A percentile compares a stretch with the other conserved stretches of the same genome.
phyloP scores from a whole-genome alignment of 2,797 vertebrate species.

The Echeneis naucrates region DNA sequence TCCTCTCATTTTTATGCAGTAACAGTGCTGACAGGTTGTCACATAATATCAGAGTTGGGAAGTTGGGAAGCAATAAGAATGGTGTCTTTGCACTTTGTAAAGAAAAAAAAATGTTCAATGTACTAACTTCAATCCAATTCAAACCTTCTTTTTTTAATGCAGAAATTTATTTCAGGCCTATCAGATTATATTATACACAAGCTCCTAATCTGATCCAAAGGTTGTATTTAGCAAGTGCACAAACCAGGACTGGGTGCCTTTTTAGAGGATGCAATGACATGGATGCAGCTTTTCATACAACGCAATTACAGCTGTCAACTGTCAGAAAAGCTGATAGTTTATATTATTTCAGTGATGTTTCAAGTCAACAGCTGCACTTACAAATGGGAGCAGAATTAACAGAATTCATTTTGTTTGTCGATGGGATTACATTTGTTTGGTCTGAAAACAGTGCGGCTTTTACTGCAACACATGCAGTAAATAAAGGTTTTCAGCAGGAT shows the following conservation, averaged over 20 bases:
- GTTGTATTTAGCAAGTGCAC: background rate
- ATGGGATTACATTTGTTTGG: too few species aligned
- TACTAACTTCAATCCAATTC: background rate
- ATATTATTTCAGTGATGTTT: too few species aligned
- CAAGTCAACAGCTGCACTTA: too few species aligned
- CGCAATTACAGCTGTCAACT: too few species aligned
- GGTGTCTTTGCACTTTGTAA: too few species aligned
- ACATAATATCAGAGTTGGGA: conserved; percentile 19
- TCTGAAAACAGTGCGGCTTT: too few species aligned
- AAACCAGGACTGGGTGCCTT: too few species aligned
- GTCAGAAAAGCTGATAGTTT: too few species aligned
- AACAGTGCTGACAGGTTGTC: background rate
- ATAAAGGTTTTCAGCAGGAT: too few species aligned
- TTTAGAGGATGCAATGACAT: too few species aligned
- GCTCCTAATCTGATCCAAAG: background rate
- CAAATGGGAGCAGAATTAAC: background rate
- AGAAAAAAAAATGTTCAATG: background rate
- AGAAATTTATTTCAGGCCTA: background rate
- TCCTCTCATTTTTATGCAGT: background rate
- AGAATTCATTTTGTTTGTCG: too few species aligned
- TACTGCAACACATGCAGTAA: too few species aligned
- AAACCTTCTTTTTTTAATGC: background rate
- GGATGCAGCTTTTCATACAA: background rate
- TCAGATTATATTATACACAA: background rate
- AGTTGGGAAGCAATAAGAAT: conserved; percentile 3